Percentiles rank a stretch among this genome's conserved stretches.
Evolutionary conservation across 1,140 invertebrate species (phyloP).

Genomic region (Laupala kohalensis): DNA sequence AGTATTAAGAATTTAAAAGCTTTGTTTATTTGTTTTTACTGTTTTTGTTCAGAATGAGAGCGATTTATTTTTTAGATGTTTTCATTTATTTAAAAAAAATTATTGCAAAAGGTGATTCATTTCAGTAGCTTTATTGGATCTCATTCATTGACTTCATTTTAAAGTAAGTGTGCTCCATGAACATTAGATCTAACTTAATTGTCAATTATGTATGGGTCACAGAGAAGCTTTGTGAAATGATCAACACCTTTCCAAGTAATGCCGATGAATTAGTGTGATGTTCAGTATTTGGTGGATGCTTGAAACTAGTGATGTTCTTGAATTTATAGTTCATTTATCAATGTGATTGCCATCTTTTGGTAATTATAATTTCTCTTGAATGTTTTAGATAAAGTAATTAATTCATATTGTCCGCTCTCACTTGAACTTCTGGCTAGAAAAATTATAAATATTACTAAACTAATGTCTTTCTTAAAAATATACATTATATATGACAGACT

Average conservation of each 20-base stretch:
- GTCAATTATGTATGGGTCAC: not conserved
- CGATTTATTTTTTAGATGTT: not conserved
- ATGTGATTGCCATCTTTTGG: no score
- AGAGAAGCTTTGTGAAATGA: not conserved
- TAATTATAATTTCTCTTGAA: no score
- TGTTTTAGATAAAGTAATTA: no score
- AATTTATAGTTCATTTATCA: no score
- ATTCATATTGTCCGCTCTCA: not conserved
- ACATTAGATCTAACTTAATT: not conserved
- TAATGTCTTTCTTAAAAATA: slow-evolving; percentile 1
- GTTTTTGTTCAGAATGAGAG: not conserved
- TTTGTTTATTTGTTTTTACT: not conserved
- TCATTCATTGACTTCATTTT: not conserved
- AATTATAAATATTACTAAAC: slow-evolving; percentile 2
- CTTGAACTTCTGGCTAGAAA: not conserved
- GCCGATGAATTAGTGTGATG: not conserved
- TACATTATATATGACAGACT: slow-evolving; percentile 12
- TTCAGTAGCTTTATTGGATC: not conserved
- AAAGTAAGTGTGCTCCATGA: not conserved
- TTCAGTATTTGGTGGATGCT: not conserved
- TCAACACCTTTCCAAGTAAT: not conserved
- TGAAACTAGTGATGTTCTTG: no score
- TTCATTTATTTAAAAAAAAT: not conserved
- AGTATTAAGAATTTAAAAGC: not conserved
- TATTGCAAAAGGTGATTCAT: not conserved